These are phyloP conservation scores for Phragmatobia fuliginosa DNA, from an alignment of 2,888 invertebrate genomes.

Conservation along the genomic window DNA sequence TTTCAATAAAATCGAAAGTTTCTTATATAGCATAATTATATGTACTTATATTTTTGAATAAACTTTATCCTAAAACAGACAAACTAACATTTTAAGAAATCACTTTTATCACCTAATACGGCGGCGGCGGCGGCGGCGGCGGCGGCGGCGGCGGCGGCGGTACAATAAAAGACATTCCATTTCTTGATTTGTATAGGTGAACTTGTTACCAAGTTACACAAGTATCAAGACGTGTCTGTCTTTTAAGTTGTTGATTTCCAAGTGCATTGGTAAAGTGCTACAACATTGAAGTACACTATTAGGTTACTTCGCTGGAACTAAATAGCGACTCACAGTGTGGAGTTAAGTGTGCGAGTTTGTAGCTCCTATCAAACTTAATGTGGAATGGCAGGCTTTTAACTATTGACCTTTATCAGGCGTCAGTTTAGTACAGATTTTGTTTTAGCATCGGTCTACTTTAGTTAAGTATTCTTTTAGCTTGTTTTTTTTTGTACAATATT, in stretches of 20 bases:
- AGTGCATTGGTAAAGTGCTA: conserved; percentile 1
- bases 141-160: no score
- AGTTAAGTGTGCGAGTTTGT: conserved; percentile 25
- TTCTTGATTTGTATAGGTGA: background rate
- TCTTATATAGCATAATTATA: no score
- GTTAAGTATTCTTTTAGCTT: background rate
- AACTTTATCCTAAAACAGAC: no score
- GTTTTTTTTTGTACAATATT: background rate
- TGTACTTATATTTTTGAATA: no score
- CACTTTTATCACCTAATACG: no score
- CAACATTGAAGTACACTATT: background rate
- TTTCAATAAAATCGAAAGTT: no score
- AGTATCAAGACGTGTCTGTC: background rate
- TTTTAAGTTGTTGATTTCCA: background rate
- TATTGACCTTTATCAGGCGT: conserved; percentile 38
- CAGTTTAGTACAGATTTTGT: conserved; percentile 8
- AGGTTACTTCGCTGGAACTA: conserved; percentile 1
- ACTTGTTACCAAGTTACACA: background rate
- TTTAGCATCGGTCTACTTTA: background rate
- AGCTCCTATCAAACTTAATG: conserved; percentile 42
- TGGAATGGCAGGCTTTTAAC: conserved; percentile 63
- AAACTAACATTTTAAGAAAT: no score
- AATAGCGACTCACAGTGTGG: background rate
- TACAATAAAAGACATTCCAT: no score
- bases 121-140: no score